phyloP scores from a whole-genome alignment of 1,140 invertebrate species.

The Drosophila guanche region DNA sequence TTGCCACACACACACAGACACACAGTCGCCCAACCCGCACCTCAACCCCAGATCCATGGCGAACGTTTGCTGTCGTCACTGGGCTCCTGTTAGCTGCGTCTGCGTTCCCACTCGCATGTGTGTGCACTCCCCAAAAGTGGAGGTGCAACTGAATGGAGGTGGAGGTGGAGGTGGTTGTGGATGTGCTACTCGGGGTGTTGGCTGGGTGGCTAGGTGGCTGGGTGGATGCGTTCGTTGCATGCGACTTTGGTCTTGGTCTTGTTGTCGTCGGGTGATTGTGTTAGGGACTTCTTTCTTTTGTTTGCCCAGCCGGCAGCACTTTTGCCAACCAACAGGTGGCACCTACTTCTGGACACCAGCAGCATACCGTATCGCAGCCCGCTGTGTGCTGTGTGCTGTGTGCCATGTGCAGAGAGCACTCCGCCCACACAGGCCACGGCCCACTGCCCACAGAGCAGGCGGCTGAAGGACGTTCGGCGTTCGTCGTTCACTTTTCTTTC shows the following conservation, averaged over 20 bases:
- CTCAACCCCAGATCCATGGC: constrained; percentile 6
- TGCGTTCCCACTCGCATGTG: constrained; percentile 13
- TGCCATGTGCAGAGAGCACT: constrained; percentile 2
- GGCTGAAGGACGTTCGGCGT: constrained; percentile 65
- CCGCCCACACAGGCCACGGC: constrained; percentile 13
- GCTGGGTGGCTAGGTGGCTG: neutral
- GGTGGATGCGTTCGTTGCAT: neutral
- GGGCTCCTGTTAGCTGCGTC: constrained; percentile 42
- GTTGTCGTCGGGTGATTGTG: constrained; percentile 43
- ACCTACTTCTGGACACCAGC: constrained; percentile 60
- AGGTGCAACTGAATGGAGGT: neutral
- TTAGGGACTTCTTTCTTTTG: constrained; percentile 64
- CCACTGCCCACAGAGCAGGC: constrained; percentile 17
- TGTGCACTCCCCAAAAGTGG: neutral
- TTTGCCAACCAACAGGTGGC: constrained; percentile 61
- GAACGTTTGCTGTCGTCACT: constrained; percentile 29
- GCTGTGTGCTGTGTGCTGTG: too few species aligned
- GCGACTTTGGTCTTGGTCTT: constrained; percentile 52
- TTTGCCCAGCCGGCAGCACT: constrained; percentile 26
- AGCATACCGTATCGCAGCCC: constrained; percentile 20
- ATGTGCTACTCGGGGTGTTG: neutral
- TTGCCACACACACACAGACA: constrained; percentile 4
- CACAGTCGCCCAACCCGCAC: neutral
- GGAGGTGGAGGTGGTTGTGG: neutral
- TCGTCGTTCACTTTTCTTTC: constrained; percentile 41